Evolutionary conservation across 2,113 vertebrate genomes (phyloP).

Genomic region (Aptenodytes forsteri): DNA sequence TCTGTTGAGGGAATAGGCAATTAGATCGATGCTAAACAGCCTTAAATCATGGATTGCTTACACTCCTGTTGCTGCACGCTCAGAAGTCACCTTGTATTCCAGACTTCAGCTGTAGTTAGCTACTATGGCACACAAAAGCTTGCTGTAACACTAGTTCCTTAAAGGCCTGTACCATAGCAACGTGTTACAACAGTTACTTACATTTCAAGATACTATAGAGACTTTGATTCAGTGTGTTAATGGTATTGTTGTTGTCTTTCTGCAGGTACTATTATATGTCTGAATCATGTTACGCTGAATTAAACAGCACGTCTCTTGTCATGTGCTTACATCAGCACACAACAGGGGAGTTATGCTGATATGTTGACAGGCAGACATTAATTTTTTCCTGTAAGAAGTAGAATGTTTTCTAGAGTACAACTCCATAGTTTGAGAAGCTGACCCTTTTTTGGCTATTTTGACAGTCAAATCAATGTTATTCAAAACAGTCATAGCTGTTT

Average conservation of each 20-base stretch:
- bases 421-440: conserved; percentile 34
- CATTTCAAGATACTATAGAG: neutral
- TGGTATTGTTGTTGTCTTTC: neutral
- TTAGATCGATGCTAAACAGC: neutral
- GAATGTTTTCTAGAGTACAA: conserved; percentile 42
- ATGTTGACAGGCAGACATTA: neutral
- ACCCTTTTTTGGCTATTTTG: conserved; percentile 36
- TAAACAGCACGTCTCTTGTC: neutral
- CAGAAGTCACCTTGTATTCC: neutral
- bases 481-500: conserved; percentile 1
- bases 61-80: neutral
- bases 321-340: neutral
- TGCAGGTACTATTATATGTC: neutral
- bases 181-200: neutral
- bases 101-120: neutral
- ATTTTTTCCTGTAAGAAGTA: conserved; percentile 15
- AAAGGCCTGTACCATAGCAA: neutral
- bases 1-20: neutral
- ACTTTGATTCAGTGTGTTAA: neutral
- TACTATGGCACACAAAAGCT: neutral
- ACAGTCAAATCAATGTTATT: conserved; percentile 59
- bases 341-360: conserved; percentile 2
- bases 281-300: neutral
- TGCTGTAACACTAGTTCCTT: neutral
- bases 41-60: neutral